Evolutionary conservation across 2,888 invertebrate species (phyloP), one percentile per base, ranked within the genome.

Genomic region (Cistogaster globosa): DNA sequence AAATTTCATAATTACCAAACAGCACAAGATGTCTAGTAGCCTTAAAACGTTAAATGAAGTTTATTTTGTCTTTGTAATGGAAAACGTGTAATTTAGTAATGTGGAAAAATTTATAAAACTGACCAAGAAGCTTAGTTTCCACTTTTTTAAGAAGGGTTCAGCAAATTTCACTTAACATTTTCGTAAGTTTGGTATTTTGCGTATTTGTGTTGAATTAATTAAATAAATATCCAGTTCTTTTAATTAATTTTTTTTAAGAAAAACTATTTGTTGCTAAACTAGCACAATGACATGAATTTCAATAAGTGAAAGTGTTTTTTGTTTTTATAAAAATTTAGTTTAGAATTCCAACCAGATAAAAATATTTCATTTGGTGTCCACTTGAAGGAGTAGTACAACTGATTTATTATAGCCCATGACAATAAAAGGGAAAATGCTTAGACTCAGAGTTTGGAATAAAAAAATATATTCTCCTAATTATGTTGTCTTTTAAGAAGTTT

Each of bases 31-130:
- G 74, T 32, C 42, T 57, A n/a, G 26, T 80, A 67, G 20, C 42
- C 62, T 77, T 65, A 60, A 63, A 79, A 65, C 9, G 72, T 69
- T 51, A 53, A 82, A 67, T 36, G 38, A 62, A 45, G 53, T 42
- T 74, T 14, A 32, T 42, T 5, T 58, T 9, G 5, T 53, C 55
- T 74, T 67, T 60, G 82, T 75, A 71, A 82, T 69, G 22, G 18
- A 78, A 85, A 75, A 78, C 82, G 63, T 78, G 72, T 71, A 82
- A 85, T 85, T 85, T 78, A 77, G 78, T 81, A 14, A 45, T 71
- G 65, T 63, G 63, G 62, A 68, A 81, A n/a, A 62, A 16, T 72
- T 18, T 32, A n/a, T 42, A 60, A 74, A 83, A 76, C 7, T 84
- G 45, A 71, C 80, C 71, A 53, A 65, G 57, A 63, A 48, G 11